Conservation (phyloP, 2,797 vertebrate species). For the Typhlichthys subterraneus region DNA sequence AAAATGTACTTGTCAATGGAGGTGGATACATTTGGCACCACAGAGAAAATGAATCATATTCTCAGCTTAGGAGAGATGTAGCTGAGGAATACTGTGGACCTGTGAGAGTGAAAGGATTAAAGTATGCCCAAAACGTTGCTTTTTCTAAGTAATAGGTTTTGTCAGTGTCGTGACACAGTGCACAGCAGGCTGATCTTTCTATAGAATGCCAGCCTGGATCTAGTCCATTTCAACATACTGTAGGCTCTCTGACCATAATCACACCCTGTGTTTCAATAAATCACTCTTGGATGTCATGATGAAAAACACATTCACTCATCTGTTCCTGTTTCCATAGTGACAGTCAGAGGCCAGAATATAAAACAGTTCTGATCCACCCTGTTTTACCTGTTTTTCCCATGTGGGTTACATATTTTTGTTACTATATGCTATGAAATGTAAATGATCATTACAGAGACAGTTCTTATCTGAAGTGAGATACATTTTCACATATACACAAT, state of each 20-base stretch:
- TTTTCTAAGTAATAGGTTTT: constrained; percentile 48
- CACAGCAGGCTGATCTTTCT: constrained; percentile 40
- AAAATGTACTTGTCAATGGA: no score
- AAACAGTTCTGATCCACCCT: no score
- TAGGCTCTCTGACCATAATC: constrained; percentile 39
- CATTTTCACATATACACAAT: no score
- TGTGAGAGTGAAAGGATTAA: constrained; percentile 37
- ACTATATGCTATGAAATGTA: no score
- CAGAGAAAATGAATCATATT: neutral
- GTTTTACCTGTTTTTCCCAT: no score
- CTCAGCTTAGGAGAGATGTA: neutral
- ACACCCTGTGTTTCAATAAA: constrained; percentile 48
- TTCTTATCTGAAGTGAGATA: no score
- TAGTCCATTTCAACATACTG: constrained; percentile 41
- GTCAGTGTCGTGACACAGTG: constrained; percentile 46
- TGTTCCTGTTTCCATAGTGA: constrained; percentile 6
- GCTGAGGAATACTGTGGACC: constrained; percentile 19
- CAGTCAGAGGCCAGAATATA: neutral
- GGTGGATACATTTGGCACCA: no score
- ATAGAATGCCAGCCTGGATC: constrained; percentile 51
- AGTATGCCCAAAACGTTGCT: constrained; percentile 45
- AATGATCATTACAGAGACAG: no score
- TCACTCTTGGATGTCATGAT: constrained; percentile 18
- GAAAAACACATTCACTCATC: constrained; percentile 13
- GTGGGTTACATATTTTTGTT: no score